Percentiles rank a stretch among this genome's conserved stretches.
Conservation (phyloP, 2,113 vertebrate species). For the Salvelinus namaycush region DNA sequence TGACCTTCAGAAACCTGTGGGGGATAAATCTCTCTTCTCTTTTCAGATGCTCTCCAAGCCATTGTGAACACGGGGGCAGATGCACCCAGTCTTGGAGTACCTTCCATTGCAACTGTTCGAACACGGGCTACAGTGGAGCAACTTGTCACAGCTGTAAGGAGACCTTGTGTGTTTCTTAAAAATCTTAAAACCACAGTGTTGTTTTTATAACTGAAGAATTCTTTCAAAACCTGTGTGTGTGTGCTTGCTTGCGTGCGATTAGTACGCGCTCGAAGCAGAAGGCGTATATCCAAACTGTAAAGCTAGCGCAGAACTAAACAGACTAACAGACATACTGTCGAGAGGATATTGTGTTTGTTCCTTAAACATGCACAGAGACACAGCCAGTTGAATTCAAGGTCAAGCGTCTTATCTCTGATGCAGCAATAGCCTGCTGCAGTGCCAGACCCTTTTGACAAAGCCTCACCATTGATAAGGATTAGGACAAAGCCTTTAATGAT, state of each 20-base stretch:
- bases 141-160: constrained; percentile 14
- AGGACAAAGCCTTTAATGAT: constrained; percentile 8
- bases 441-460: neutral
- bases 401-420: neutral
- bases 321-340: neutral
- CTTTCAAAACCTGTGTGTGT: neutral
- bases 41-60: constrained; percentile 11
- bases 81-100: constrained; percentile 92
- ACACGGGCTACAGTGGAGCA: constrained; percentile 85
- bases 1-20: neutral
- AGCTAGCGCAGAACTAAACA: neutral
- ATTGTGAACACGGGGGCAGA: constrained; percentile 83
- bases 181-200: neutral
- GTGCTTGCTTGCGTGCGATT: neutral
- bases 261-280: neutral
- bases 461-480: constrained; percentile 11
- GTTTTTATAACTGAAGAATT: no score
- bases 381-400: neutral
- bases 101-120: constrained; percentile 89
- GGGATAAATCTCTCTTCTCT: neutral
- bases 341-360: neutral
- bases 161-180: neutral
- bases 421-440: neutral
- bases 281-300: neutral
- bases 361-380: neutral